Evolutionary conservation across 2,113 vertebrate species (phyloP), one percentile per base, ranked within the genome.

Genomic region (Mirza zaza): DNA sequence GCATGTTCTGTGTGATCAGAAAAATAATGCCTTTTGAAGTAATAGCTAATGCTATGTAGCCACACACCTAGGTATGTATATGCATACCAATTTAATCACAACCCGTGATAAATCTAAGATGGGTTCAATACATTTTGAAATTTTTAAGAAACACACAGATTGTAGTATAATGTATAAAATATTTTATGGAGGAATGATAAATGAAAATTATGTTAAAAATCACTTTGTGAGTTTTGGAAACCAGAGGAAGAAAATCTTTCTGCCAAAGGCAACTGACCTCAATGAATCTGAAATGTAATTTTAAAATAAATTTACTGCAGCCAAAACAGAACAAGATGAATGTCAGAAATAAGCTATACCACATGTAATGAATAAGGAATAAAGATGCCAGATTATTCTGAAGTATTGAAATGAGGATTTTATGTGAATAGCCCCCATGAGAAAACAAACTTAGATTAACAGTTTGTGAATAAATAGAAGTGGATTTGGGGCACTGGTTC

Each of bases 61-160:
- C 87, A 97, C 96, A 93, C 67, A 93, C 63, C 20, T 94, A 87
- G 73, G 15, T 96, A 95, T 97, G 94, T 97, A 96, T 97, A 97
- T 97, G 97, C 87, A 97, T 94, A 65, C 0, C 34, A 82, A 89
- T 98, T 98, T 96, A 96, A 21, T 94, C 77, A 34, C n/a, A 95
- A 52, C 82, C 73, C 68, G 73, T 45, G 92, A 97, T 85, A 97
- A 97, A 98, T 97, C 52, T 97, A 96, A 97, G 29, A 15, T 89
- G 68, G 5, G 20, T 85, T 98, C 84, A 98, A 85, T 94, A 93
- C 68, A 94, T 95, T 97, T 87, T 97, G 97, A 96, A 93, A 92
- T 55, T 95, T 88, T 79, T n/a, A n/a, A 32, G 48, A 95, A 95
- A 13, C 29, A 75, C 71, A 34, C 20, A 75, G n/a, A 32, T 25